Evolutionary conservation across 2,113 vertebrate species (phyloP).

Genomic region (Alouatta palliata): DNA sequence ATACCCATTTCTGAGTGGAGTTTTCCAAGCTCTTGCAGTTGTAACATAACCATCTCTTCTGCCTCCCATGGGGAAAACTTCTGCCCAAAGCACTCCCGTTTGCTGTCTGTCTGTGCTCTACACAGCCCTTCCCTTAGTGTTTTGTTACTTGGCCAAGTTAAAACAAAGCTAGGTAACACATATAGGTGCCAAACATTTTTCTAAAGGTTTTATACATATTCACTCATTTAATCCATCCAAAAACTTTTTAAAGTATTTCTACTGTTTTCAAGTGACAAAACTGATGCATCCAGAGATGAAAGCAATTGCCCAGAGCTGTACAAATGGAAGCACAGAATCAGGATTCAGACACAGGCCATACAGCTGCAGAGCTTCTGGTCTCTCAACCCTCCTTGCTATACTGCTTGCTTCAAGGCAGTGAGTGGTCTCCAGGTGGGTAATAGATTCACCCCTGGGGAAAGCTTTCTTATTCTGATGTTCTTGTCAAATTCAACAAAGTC

Average conservation of each 20-base stretch:
- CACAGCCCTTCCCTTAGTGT: background rate
- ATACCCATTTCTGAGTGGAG: slow-evolving; percentile 48
- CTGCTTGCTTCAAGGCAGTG: background rate
- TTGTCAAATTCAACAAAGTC: background rate
- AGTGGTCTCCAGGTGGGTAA: background rate
- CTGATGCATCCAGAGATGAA: background rate
- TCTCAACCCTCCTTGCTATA: too few species aligned
- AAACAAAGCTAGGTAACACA: slow-evolving; percentile 35
- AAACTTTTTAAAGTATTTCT: background rate
- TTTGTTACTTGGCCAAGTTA: slow-evolving; percentile 47
- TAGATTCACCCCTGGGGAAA: background rate
- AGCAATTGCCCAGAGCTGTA: background rate
- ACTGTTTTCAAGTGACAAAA: background rate
- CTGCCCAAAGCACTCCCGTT: slow-evolving; percentile 42
- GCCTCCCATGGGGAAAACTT: background rate
- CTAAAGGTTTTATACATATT: background rate
- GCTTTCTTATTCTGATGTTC: background rate
- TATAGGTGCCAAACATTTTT: slow-evolving; percentile 18
- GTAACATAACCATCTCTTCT: slow-evolving; percentile 47
- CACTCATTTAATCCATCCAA: background rate
- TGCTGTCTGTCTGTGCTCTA: slow-evolving; percentile 15
- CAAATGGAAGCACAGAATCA: background rate
- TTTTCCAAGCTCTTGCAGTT: slow-evolving; percentile 58
- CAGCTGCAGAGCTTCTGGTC: background rate
- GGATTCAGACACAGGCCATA: background rate